Conservation (phyloP, 2,797 vertebrate species). For the Micropoecilia bifurca region DNA sequence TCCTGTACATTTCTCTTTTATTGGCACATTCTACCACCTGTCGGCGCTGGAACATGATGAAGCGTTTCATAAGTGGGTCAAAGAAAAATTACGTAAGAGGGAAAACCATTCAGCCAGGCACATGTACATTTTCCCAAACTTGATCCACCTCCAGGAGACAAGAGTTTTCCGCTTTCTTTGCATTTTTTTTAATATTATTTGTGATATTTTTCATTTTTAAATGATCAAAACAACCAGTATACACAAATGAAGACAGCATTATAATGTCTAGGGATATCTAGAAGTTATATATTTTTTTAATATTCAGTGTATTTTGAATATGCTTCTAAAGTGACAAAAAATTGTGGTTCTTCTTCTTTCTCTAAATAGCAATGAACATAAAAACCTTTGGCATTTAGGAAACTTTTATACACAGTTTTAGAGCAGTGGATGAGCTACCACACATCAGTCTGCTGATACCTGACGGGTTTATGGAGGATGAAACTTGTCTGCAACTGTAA, state of each 20-base stretch:
- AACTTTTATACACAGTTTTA: conserved; percentile 16
- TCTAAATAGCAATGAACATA: neutral
- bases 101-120: neutral
- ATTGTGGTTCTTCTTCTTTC: neutral
- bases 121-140: neutral
- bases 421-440: conserved; percentile 20
- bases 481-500: conserved; percentile 19
- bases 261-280: neutral
- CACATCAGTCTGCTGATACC: conserved; percentile 30
- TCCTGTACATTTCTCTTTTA: neutral
- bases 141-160: neutral
- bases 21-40: conserved; percentile 13
- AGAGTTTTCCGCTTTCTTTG: neutral
- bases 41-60: neutral
- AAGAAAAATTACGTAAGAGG: neutral
- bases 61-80: neutral
- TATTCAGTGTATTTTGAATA: neutral
- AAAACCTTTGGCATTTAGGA: neutral
- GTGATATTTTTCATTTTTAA: neutral
- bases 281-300: neutral
- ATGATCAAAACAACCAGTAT: neutral
- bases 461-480: conserved; percentile 37
- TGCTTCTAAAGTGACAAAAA: neutral
- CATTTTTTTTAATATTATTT: neutral
- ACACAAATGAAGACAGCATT: neutral